These are phyloP conservation scores for human DNA, from an alignment of 2,113 vertebrate species.

Conservation along the genomic window DNA sequence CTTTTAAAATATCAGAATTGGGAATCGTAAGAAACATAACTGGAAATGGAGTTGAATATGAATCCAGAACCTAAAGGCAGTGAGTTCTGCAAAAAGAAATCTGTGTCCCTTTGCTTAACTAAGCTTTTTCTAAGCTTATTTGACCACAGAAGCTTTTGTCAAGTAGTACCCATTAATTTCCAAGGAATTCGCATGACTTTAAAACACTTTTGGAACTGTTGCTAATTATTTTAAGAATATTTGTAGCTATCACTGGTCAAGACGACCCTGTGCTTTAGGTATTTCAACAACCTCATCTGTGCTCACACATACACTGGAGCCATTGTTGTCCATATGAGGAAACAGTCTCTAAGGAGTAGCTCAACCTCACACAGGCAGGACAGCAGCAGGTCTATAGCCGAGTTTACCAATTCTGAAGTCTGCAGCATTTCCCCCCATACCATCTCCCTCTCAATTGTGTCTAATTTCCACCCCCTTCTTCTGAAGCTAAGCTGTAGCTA, in stretches of 20 bases:
- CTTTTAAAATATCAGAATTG: neutral
- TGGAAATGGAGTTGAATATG: neutral
- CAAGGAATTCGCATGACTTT: neutral
- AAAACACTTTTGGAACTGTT: neutral
- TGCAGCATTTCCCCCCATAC: neutral
- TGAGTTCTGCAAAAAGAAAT: neutral
- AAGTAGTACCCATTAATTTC: neutral
- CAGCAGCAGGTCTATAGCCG: neutral
- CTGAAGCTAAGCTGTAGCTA: neutral
- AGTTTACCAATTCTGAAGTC: neutral
- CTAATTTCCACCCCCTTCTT: neutral
- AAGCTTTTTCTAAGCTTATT: neutral
- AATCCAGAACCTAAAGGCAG: neutral
- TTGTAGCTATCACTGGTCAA: neutral
- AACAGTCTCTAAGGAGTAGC: neutral
- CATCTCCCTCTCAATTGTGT: neutral
- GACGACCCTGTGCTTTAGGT: neutral
- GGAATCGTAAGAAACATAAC: neutral
- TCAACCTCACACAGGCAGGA: neutral
- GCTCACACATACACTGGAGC: neutral
- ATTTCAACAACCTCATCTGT: neutral
- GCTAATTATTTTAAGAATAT: neutral
- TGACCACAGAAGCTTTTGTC: neutral
- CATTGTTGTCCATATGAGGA: rapidly evolving
- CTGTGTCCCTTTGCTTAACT: neutral